Conservation (phyloP, 2,797 vertebrate species). For the Neosilurus mollespiculum region DNA sequence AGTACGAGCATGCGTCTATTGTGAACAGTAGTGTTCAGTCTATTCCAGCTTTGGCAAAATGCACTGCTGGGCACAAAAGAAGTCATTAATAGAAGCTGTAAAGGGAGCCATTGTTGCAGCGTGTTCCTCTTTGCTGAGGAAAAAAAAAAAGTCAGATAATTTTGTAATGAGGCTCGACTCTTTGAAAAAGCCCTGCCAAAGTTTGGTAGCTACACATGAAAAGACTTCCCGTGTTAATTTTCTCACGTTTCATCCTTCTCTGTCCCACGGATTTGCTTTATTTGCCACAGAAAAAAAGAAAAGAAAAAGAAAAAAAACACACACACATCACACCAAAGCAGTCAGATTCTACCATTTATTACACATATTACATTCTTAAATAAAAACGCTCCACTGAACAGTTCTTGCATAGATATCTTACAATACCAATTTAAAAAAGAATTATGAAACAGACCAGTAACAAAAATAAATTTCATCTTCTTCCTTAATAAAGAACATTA, state of each 20-base stretch:
- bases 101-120: conserved; percentile 43
- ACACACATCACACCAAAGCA: conserved; percentile 74
- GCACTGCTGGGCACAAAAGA: conserved; percentile 56
- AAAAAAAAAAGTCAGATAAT: conserved; percentile 38
- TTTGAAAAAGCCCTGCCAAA: conserved; percentile 39
- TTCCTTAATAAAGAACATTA: conserved; percentile 99
- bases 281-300: conserved; percentile 58
- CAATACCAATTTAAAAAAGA: conserved; percentile 99
- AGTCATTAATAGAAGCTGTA: conserved; percentile 54
- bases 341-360: conserved; percentile 99
- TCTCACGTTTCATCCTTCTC: background rate
- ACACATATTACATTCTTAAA: conserved; percentile 99
- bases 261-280: conserved; percentile 55
- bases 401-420: conserved; percentile 99
- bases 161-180: conserved; percentile 39
- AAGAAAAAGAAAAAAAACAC: too few relatives aligned
- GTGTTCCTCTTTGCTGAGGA: conserved; percentile 50
- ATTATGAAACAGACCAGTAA: conserved; percentile 99
- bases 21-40: conserved; percentile 55
- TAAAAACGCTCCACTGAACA: conserved; percentile 99
- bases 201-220: conserved; percentile 48
- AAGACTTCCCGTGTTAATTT: conserved; percentile 49
- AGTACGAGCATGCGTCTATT: background rate
- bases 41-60: conserved; percentile 59
- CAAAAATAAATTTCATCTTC: conserved; percentile 99